Conservation (phyloP, 2,113 vertebrate species). For the Origma solitaria region DNA sequence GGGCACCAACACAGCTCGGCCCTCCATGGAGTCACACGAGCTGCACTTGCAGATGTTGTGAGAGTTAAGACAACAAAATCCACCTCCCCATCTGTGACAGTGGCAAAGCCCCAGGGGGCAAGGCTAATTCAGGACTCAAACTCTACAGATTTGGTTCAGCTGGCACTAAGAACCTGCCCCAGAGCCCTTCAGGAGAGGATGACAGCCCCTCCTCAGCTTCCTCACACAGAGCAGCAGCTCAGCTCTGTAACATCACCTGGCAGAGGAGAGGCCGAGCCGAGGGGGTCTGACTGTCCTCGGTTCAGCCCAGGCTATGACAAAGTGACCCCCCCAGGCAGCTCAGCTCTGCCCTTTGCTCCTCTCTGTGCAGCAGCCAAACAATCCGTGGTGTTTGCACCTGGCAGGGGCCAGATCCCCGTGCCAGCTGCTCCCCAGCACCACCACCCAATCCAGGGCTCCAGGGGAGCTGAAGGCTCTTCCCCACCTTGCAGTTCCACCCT, state of each 20-base stretch:
- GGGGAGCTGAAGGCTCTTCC: neutral
- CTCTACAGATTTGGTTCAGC: neutral
- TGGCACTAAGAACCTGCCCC: neutral
- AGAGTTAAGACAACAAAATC: neutral
- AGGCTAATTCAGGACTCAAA: neutral
- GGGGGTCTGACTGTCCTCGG: neutral
- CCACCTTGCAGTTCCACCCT: neutral
- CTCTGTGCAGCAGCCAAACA: neutral
- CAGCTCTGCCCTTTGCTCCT: neutral
- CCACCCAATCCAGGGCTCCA: neutral
- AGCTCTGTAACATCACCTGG: neutral
- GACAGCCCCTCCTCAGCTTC: neutral
- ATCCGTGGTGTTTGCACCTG: fast-evolving
- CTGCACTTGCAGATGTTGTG: neutral
- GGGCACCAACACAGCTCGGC: neutral
- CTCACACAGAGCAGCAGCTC: neutral
- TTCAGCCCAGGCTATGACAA: neutral
- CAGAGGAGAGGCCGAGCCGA: neutral
- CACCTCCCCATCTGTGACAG: fast-evolving
- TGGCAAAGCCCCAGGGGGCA: neutral
- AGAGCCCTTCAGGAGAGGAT: neutral
- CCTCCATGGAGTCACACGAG: neutral
- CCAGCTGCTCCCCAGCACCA: neutral
- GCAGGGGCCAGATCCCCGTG: fast-evolving
- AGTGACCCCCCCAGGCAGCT: neutral